Evolutionary conservation across 1,140 invertebrate species (phyloP), one percentile per base, ranked within the genome.

Genomic region (Drosophila rhopaloa): DNA sequence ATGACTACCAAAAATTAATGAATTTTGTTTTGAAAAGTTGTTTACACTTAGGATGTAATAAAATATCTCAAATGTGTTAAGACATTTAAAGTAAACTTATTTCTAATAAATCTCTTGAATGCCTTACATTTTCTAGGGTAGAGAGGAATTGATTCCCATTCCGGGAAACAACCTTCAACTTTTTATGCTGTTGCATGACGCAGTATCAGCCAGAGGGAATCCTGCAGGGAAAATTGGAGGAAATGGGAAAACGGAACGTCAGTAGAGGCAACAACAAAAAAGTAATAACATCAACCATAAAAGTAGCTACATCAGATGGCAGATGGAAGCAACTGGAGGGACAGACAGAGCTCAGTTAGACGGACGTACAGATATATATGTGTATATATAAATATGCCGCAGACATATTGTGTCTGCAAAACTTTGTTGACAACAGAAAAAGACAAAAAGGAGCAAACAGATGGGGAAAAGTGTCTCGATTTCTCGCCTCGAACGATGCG

Each of bases 261-360:
- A 71, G 44, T 5, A 16, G 32, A 48, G 40, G 29, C 27, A 80
- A 61, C 16, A 68, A 73, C 60, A 67, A 89, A 89, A 86, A 79
- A 79, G 84, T 88, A 89, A 88, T 88, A 88, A 89, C 84, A 88
- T 88, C 83, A 88, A 83, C 79, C 77, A 88, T 88, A 88, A 88
- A 89, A 88, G 84, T 88, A 89, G 84, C 84, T 84, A 89, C 84
- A 88, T 88, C 84, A 80, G 84, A 72, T 89, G 84, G 72, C 84
- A 86, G 84, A 86, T 88, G 83, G 72, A 73, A 79, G 79, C 79
- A 66, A 57, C 58, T 37, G 44, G 50, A 43, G 58, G 61, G 57
- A 62, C 57, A 24, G 50, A 53, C 40, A 63, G 46, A 10, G 29
- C 32, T 59, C 44, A 61, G 76, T 61, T 40, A 48, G 44, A 59